Base-by-base conservation (phyloP, 2,113 vertebrate genomes). In the Oryzias celebensis region DNA sequence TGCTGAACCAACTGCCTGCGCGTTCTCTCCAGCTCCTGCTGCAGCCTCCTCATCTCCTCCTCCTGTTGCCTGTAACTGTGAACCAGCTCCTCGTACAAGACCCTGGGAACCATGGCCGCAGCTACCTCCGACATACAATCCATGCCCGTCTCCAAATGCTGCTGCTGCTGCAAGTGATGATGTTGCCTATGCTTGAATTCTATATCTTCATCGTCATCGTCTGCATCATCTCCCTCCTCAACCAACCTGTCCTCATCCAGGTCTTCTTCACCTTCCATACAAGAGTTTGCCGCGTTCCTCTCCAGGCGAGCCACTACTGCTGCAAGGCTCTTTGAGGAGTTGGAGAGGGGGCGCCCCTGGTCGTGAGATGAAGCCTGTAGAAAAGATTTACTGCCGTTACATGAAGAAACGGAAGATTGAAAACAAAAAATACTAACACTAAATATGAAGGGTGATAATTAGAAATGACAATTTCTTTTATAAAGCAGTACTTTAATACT, bases 51-150 rank as follows among this genome's bases (percentile, higher is more conserved):
- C 95, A 99, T 96, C 87, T 99, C 97, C 80, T 98, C 96, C 76
- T 98, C 96, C 46, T 98, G 96, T 87, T 99, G 97, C 77, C 97
- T 93, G 88, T 98, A 99, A 90, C 94, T 98, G 83, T 94, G 95
- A 73, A 99, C 92, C 80, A 99, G 91, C 87, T 99, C 96, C 90
- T 98, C 97, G 0, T 99, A 99, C 51, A 98, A 89, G 75, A 96
- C 94, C 58, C 95, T 90, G 60, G 97, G 97, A 85, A 99, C 95
- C 44, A 93, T 93, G 0, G 95, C 93, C 0, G 92, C 91, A 13
- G 92, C 92, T 28, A 87, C 77, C 24, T 91, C 90, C 0, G 83
- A 83, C 44, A 83, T 82, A 44, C 85, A 86, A 72, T 87, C 82
- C 1, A 77, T 75, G 61, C 88, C 87, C 73, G 84, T 85, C 51